phyloP scores from a whole-genome alignment of 2,888 invertebrate species.

The Strigamia transsilvanica region DNA sequence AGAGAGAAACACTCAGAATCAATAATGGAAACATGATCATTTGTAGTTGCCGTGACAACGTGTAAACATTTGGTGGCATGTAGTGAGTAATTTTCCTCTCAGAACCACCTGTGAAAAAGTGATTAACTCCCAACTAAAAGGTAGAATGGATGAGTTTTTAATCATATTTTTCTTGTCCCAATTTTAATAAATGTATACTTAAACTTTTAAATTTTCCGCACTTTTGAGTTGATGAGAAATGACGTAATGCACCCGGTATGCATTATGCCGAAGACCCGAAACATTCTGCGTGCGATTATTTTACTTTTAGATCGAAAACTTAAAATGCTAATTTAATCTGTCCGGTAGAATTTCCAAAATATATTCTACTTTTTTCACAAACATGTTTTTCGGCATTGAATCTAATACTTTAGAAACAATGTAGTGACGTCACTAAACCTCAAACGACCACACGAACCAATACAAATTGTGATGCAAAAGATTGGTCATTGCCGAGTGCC shows the following conservation, averaged over 20 bases:
- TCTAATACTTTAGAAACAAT: background rate
- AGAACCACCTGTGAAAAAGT: conserved; percentile 1
- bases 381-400: background rate
- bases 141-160: background rate
- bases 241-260: background rate
- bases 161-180: background rate
- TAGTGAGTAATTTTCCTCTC: background rate
- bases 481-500: conserved; percentile 35
- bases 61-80: background rate
- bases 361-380: background rate
- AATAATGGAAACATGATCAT: background rate
- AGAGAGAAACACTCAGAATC: background rate
- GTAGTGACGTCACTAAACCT: background rate
- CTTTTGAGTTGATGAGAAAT: background rate
- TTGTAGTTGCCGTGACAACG: background rate
- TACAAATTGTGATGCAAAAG: background rate
- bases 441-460: background rate
- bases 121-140: background rate
- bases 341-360: background rate
- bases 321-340: background rate
- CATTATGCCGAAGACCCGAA: too few relatives aligned
- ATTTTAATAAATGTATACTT: background rate
- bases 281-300: too few relatives aligned
- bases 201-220: background rate
- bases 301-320: background rate